These are phyloP conservation scores for Ophioninae sp. DNA, from an alignment of 2,888 invertebrate genomes.

Conservation along the genomic window DNA sequence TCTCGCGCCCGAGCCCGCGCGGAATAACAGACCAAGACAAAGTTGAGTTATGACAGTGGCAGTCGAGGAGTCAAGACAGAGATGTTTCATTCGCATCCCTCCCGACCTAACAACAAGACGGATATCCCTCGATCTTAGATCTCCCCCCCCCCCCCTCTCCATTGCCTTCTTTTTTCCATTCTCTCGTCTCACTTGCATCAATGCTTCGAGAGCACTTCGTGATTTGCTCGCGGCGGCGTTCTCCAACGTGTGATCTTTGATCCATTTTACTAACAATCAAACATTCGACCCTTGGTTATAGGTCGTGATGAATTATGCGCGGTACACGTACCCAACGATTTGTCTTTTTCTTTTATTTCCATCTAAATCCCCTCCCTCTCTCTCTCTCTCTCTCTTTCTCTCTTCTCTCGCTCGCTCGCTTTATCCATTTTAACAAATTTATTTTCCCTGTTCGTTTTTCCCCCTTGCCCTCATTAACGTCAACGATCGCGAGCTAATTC, in stretches of 20 bases:
- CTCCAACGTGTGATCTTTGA: conserved; percentile 58
- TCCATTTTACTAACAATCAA: conserved; percentile 58
- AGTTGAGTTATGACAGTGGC: conserved; percentile 75
- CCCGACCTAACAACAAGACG: conserved; percentile 18
- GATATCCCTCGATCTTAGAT: conserved; percentile 35
- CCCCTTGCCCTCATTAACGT: conserved; percentile 42
- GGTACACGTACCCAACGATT: conserved; percentile 14
- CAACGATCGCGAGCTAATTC: conserved; percentile 57
- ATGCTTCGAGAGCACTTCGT: conserved; percentile 35
- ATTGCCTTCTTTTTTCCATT: conserved; percentile 6
- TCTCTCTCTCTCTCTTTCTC: neutral
- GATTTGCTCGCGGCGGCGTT: conserved; percentile 50
- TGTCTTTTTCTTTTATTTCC: conserved; percentile 21
- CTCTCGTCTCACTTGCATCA: conserved; percentile 32
- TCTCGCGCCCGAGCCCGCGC: conserved; percentile 53
- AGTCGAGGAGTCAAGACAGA: conserved; percentile 49
- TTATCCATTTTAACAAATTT: neutral
- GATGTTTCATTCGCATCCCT: conserved; percentile 26
- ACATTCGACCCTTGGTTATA: conserved; percentile 29
- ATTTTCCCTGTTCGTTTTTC: conserved; percentile 11
- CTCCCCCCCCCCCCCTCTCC: neutral
- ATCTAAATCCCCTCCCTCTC: neutral
- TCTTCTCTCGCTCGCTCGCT: neutral
- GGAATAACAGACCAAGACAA: conserved; percentile 72
- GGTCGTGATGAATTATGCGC: conserved; percentile 19